Conservation (phyloP, 2,888 invertebrate species). For the Orgyia antiqua region DNA sequence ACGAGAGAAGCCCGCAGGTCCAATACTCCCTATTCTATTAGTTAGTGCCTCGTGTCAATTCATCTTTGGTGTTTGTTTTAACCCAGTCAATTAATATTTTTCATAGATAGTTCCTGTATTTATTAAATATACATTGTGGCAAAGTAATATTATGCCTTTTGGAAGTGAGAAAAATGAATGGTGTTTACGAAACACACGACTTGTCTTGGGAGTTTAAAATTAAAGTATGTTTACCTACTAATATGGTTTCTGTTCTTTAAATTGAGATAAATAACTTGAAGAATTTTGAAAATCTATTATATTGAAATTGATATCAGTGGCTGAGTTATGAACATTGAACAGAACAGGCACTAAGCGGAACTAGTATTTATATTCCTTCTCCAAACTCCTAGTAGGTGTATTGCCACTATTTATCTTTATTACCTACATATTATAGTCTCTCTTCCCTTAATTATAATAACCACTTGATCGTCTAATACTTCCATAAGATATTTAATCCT, state of each 20-base stretch:
- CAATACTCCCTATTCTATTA: slow-evolving; percentile 39
- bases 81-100: slow-evolving; percentile 63
- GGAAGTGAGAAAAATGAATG: slow-evolving; percentile 9
- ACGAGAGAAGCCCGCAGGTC: slow-evolving; percentile 20
- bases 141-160: slow-evolving; percentile 9
- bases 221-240: no score
- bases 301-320: slow-evolving; percentile 14
- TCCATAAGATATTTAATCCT: slow-evolving; percentile 25
- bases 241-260: no score
- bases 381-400: slow-evolving; percentile 55
- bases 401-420: slow-evolving; percentile 55
- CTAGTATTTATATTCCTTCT: slow-evolving; percentile 47
- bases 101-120: slow-evolving; percentile 25
- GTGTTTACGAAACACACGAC: slow-evolving; percentile 4
- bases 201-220: background rate
- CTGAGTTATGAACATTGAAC: slow-evolving; percentile 13
- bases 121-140: slow-evolving; percentile 12
- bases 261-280: no score
- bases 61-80: slow-evolving; percentile 53
- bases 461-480: slow-evolving; percentile 26
- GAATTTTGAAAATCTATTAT: no score
- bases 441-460: slow-evolving; percentile 25
- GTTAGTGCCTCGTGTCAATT: slow-evolving; percentile 71
- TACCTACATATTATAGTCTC: slow-evolving; percentile 34
- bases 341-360: slow-evolving; percentile 37